Conservation (phyloP, 2,113 vertebrate species). For the Meleagris gallopavo region DNA sequence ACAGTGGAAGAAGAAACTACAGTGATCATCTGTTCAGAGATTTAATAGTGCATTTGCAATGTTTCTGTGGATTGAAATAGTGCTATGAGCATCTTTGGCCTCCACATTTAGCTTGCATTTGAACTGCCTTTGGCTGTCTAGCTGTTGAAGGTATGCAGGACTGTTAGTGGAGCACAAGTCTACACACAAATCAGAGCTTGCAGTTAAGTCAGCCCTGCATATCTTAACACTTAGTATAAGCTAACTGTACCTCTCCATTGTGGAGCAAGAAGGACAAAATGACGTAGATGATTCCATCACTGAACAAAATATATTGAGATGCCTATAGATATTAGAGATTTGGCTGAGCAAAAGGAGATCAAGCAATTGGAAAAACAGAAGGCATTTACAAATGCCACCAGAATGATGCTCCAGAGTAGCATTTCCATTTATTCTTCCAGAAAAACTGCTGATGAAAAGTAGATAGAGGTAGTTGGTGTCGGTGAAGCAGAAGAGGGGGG, state of each 20-base stretch:
- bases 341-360: background rate
- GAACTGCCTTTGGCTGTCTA: slow-evolving; percentile 16
- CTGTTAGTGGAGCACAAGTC: background rate
- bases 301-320: background rate
- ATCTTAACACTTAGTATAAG: slow-evolving; percentile 13
- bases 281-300: background rate
- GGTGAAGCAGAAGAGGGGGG: background rate
- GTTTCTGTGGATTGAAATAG: background rate
- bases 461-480: background rate
- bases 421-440: background rate
- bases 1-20: slow-evolving; percentile 16
- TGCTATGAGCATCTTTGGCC: slow-evolving; percentile 6
- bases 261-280: background rate
- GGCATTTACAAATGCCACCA: background rate
- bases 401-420: background rate
- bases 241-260: background rate
- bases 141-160: slow-evolving; percentile 8
- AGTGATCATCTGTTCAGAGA: slow-evolving; percentile 6
- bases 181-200: slow-evolving; percentile 6
- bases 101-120: background rate
- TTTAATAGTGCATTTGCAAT: slow-evolving; percentile 12
- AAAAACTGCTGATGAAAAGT: background rate
- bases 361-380: background rate
- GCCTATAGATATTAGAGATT: background rate
- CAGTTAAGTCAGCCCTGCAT: slow-evolving; percentile 10